Base-by-base conservation (phyloP, 23 tunicate species). In the Phallusia fumigata region DNA sequence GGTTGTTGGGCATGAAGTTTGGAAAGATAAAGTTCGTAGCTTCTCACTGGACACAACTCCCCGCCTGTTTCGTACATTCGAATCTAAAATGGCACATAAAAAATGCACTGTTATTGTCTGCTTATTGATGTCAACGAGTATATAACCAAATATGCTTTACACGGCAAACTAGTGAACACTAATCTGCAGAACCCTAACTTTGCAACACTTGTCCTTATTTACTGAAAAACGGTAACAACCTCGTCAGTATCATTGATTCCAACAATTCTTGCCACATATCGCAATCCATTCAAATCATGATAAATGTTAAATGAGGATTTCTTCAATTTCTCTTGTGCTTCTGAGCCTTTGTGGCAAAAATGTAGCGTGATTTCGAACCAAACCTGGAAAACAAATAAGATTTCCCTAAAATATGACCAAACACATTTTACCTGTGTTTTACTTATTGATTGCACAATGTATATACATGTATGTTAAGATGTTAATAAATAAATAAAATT, bases 351-450 rank as follows among this genome's bases (percentile, higher is more conserved):
- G 65, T 88, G 96, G 53, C 95, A 90, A 52, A 95, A 95, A 64
- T 95, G 99, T 18, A 95, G 87, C 40, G 99, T 95, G 80, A 95
- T 80, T 69, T 95, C 99, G 50, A 95, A 95, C 99, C 99, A 95
- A 19, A 95, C 99, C 99, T 95, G 79, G 5, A 36, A 80, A 58
- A 82, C 75, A 75, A 53, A n/a, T n/a, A n/a, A n/a, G n/a, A 0
- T 10, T 49, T 18, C 12, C 31, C 19, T 31, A 31, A 77, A 18
- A 77, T 21, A 32, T n/a, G n/a, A 40, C 47, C 47, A 40, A 40
- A 40, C 10, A 40, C 47, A 40, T 40, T 10, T 40, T 3, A 40
- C 47, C 47, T 3, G n/a, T n/a, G n/a, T n/a, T n/a, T n/a, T n/a
- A n/a, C n/a, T n/a, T n/a, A n/a, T n/a, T n/a, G n/a, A n/a, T n/a